Conservation (phyloP, 2,888 invertebrate genomes). For the Pomacea canaliculata region DNA sequence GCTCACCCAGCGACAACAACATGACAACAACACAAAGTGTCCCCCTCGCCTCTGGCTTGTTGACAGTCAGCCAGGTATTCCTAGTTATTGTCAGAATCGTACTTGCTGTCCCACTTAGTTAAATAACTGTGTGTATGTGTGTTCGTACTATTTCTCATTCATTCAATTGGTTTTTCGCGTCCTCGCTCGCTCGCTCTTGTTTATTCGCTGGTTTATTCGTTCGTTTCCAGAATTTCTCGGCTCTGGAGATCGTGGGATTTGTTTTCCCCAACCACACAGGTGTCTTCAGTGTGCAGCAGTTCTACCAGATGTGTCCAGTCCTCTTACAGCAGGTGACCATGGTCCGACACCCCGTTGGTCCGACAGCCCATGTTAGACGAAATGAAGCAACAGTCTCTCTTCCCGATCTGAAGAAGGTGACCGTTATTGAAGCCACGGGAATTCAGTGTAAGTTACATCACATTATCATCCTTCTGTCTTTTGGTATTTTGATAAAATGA, state of each 20-base stretch:
- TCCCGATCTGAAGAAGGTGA: neutral
- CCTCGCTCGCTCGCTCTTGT: no score
- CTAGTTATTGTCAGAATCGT: no score
- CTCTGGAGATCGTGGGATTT: conserved; percentile 7
- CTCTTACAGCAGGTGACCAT: conserved; percentile 20
- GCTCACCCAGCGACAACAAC: no score
- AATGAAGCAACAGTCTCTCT: neutral
- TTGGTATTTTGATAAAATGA: neutral
- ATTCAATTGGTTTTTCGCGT: no score
- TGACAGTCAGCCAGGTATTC: no score
- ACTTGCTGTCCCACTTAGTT: no score
- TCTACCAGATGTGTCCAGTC: conserved; percentile 19
- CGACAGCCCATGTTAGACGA: neutral
- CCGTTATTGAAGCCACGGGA: neutral
- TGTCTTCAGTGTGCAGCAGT: conserved; percentile 5
- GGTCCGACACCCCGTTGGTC: neutral
- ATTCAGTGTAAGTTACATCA: conserved; percentile 3
- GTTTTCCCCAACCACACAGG: neutral
- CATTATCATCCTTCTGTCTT: neutral
- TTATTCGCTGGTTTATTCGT: no score
- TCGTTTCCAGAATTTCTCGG: neutral
- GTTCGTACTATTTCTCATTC: no score
- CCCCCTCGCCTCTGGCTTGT: no score
- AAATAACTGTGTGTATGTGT: no score
- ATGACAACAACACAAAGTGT: no score